Evolutionary conservation across 2,113 vertebrate genomes (phyloP).

Genomic region (Gymnorhina tibicen): DNA sequence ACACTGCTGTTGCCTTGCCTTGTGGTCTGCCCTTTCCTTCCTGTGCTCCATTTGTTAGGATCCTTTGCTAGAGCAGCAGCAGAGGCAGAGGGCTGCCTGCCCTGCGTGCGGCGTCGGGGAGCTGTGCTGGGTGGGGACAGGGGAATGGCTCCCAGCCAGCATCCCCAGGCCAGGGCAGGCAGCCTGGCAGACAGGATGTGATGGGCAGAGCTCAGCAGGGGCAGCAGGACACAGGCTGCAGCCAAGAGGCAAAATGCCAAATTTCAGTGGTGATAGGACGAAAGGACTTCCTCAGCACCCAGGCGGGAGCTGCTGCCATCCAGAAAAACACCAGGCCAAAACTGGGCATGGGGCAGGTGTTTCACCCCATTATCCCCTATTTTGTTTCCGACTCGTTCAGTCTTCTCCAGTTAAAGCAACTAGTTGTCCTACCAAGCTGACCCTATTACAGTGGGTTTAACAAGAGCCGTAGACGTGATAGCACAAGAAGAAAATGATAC

Average conservation of each 20-base stretch:
- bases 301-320: neutral
- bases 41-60: neutral
- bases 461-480: neutral
- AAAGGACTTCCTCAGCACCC: neutral
- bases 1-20: neutral
- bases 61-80: neutral
- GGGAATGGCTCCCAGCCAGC: neutral
- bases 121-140: neutral
- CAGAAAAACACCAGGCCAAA: neutral
- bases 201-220: accelerated
- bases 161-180: neutral
- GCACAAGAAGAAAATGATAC: neutral
- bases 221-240: neutral
- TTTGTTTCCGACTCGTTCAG: neutral
- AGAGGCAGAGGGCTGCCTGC: accelerated
- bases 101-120: accelerated
- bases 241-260: neutral
- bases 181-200: neutral
- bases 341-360: neutral
- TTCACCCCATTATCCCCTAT: neutral
- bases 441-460: neutral
- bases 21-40: conserved; percentile 1
- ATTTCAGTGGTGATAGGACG: neutral
- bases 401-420: neutral
- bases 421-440: neutral